These are phyloP conservation scores for Thera britannica DNA, from an alignment of 2,888 invertebrate species.

Conservation along the genomic window DNA sequence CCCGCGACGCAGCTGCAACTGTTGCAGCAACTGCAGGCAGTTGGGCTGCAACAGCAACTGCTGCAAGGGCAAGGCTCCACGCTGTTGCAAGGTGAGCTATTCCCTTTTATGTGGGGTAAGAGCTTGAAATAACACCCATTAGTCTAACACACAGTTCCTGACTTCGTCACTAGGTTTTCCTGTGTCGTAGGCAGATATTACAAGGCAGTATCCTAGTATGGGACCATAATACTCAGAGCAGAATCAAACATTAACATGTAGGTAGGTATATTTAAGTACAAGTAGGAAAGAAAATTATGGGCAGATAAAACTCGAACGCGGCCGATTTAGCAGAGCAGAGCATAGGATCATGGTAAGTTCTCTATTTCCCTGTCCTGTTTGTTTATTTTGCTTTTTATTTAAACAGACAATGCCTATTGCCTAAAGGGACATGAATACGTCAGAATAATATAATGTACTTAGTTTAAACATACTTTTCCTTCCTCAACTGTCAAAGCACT, in stretches of 20 bases:
- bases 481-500: slow-evolving; percentile 9
- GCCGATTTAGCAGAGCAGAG: not conserved
- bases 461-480: slow-evolving; percentile 7
- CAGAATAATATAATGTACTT: too few species aligned
- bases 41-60: slow-evolving; percentile 86
- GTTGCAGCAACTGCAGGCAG: slow-evolving; percentile 87
- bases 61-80: slow-evolving; percentile 85
- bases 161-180: too few species aligned
- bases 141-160: not conserved
- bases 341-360: not conserved
- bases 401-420: not conserved
- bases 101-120: too few species aligned
- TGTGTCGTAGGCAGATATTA: too few species aligned
- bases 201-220: not conserved
- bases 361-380: not conserved
- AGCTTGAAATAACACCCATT: not conserved
- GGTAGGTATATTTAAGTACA: too few species aligned
- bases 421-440: not conserved
- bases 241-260: too few species aligned
- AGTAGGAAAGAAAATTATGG: too few species aligned
- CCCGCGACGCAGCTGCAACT: slow-evolving; percentile 87
- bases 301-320: not conserved
- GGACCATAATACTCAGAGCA: not conserved
- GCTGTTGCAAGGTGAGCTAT: slow-evolving; percentile 72
- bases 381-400: not conserved